These are phyloP conservation scores for Solea solea DNA, from an alignment of 2,113 vertebrate genomes.

Conservation along the genomic window DNA sequence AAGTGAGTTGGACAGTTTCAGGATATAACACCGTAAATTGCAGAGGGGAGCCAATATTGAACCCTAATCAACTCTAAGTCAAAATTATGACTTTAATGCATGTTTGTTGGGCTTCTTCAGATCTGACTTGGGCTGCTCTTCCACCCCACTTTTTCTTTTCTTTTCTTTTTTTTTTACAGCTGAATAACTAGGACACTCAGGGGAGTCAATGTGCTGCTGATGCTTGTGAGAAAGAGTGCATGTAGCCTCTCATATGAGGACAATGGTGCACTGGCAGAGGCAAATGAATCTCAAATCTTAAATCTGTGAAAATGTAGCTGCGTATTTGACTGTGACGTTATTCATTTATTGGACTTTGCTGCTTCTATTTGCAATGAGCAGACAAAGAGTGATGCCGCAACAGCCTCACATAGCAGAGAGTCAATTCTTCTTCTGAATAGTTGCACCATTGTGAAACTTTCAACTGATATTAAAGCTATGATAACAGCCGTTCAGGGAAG, in stretches of 20 bases:
- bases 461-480: slow-evolving; percentile 26
- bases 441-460: slow-evolving; percentile 48
- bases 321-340: too few relatives aligned
- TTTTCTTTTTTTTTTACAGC: too few relatives aligned
- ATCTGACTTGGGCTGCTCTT: too few relatives aligned
- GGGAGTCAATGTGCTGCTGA: neutral
- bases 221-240: neutral
- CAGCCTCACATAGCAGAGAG: slow-evolving; percentile 16
- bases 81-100: neutral
- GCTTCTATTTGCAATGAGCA: neutral
- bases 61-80: neutral
- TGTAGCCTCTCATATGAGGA: neutral
- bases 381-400: slow-evolving; percentile 30
- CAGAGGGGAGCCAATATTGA: neutral
- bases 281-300: too few relatives aligned
- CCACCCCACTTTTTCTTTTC: too few relatives aligned
- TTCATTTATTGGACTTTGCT: too few relatives aligned
- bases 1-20: slow-evolving; percentile 40
- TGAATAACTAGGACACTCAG: too few relatives aligned
- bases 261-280: neutral
- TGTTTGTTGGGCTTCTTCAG: too few relatives aligned
- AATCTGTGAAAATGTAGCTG: too few relatives aligned
- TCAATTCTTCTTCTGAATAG: slow-evolving; percentile 18
- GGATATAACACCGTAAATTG: slow-evolving; percentile 24
- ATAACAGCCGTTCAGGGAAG: slow-evolving; percentile 7